Conservation (phyloP, 2,888 invertebrate species). For the Cheilosia impressa region DNA sequence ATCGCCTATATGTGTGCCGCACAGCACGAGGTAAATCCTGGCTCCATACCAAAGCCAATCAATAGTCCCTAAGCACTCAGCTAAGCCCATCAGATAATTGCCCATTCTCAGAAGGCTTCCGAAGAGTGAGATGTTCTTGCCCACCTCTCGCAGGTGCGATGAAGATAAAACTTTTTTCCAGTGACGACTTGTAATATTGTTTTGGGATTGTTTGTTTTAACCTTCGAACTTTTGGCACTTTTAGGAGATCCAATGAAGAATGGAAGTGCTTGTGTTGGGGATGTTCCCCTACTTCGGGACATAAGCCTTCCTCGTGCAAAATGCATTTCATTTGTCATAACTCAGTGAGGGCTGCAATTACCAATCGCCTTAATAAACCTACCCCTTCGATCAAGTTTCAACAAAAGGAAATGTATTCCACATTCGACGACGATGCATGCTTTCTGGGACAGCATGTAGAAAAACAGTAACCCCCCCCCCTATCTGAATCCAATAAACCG, state of each 20-base stretch:
- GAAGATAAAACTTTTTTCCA: constrained; percentile 24
- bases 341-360: too few species aligned
- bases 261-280: neutral
- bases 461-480: too few species aligned
- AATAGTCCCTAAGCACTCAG: constrained; percentile 34
- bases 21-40: constrained; percentile 7
- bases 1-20: neutral
- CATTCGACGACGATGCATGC: too few species aligned
- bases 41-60: constrained; percentile 24
- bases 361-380: too few species aligned
- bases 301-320: too few species aligned
- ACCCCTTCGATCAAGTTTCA: too few species aligned
- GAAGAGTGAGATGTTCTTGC: constrained; percentile 3
- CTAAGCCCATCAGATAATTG: constrained; percentile 45
- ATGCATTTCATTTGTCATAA: too few species aligned
- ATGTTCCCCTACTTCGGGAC: neutral
- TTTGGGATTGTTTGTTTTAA: constrained; percentile 15
- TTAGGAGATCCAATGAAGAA: neutral
- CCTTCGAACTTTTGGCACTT: constrained; percentile 16
- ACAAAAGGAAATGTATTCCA: too few species aligned
- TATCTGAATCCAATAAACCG: too few species aligned
- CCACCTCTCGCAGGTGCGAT: constrained; percentile 15
- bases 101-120: neutral
- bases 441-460: too few species aligned
- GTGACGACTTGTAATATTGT: neutral